Conservation (phyloP, 2,113 vertebrate genomes). For the Glaucidium brasilianum region DNA sequence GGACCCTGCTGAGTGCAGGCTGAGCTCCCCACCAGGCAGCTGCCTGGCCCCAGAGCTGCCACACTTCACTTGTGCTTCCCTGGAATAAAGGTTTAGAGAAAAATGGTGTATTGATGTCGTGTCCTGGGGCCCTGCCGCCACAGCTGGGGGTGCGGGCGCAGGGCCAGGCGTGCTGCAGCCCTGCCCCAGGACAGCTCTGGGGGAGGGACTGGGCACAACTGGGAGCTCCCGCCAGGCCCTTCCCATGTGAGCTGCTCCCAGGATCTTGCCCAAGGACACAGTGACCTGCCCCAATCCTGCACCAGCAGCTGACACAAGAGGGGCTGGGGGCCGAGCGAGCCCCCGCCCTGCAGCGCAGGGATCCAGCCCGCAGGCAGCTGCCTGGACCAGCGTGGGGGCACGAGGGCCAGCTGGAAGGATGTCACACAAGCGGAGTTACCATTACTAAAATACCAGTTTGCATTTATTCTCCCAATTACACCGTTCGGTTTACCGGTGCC, state of each 20-base stretch:
- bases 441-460: constrained; percentile 32
- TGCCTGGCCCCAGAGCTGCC: neutral
- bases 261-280: neutral
- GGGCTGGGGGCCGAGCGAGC: neutral
- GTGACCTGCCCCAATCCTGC: neutral
- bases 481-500: neutral
- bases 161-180: neutral
- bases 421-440: neutral
- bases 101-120: neutral
- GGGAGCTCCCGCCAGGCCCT: neutral
- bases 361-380: neutral
- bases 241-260: fast-evolving
- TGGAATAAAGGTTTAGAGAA: constrained; percentile 11
- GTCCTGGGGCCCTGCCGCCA: neutral
- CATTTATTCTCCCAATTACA: constrained; percentile 33
- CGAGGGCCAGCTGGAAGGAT: neutral
- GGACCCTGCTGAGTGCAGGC: neutral
- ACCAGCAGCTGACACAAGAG: neutral
- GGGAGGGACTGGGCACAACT: neutral
- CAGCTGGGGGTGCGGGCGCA: neutral
- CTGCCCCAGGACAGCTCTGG: neutral
- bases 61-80: neutral
- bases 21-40: neutral
- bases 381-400: fast-evolving
- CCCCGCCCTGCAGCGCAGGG: neutral